Evolutionary conservation across 2,888 invertebrate species (phyloP), one percentile per base, ranked within the genome.

Genomic region (Trichogramma evanescens): DNA sequence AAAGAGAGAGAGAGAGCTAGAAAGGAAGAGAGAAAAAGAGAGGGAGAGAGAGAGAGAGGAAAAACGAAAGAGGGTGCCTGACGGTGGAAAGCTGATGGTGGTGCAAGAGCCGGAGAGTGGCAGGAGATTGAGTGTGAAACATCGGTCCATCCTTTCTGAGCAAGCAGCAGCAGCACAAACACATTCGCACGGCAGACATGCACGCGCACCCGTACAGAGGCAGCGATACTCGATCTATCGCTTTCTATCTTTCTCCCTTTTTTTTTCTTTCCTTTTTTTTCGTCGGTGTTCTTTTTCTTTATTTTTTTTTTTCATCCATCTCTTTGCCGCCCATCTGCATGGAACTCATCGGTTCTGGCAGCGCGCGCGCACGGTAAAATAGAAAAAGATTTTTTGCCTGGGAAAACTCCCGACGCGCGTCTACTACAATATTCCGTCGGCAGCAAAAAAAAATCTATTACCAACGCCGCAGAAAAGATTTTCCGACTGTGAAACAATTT

Each of bases 51-150:
- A 49, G 59, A 46, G 58, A 56, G 26, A 7, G 13, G 9, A 48
- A 38, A 56, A 42, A 42, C 41, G 13, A 48, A 40, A 54, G 53
- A 40, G 38, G n/a, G 43, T 49, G 9, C 10, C 4, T 7, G 9
- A 6, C 56, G 13, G 54, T 49, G n/a, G 26, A 13, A n/a, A 49
- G 7, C 7, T 5, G 4, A 40, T 41, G 51, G 40, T 40, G 40
- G 26, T 26, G 26, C 26, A 26, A 44, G 49, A 41, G 51, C 57
- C 46, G 54, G 65, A 62, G 67, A 67, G 66, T 70, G 69, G 68
- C 72, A 70, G 71, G 71, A 70, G 70, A 71, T 71, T 66, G 71
- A 70, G 70, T 69, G 72, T 71, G 72, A 71, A 71, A 71, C 71
- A 72, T 72, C 68, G 70, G 66, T 62, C 67, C 72, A 69, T 71